A percentile compares a stretch with the other conserved stretches of the same genome.
Conservation (phyloP, 2,113 vertebrate genomes). For the Oxygymnocypris stewartii region DNA sequence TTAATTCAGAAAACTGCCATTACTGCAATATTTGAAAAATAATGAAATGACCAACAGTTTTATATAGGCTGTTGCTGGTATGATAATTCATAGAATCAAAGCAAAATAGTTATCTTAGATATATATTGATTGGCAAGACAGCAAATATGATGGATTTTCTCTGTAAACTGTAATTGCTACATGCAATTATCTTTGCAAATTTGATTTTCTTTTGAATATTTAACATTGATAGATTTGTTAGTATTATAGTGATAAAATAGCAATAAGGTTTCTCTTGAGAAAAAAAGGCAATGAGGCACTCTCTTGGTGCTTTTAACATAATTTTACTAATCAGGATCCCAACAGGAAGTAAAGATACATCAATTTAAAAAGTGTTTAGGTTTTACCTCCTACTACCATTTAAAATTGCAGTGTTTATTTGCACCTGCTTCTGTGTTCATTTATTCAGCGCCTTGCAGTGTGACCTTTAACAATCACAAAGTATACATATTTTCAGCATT, state of each 20-base stretch:
- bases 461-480: conserved; percentile 3
- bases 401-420: not conserved
- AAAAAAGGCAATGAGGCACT: not conserved
- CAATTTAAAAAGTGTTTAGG: not conserved
- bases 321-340: not conserved
- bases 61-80: not conserved
- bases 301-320: not conserved
- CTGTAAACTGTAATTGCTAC: too few species aligned
- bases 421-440: not conserved
- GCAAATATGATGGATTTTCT: not conserved
- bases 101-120: not conserved
- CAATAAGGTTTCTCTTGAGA: too few species aligned
- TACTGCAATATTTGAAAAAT: not conserved
- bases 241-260: too few species aligned
- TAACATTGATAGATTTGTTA: too few species aligned
- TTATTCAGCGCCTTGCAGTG: not conserved
- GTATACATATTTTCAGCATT: conserved; percentile 3
- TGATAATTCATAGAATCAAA: not conserved
- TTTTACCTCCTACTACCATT: not conserved
- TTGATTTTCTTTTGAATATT: too few species aligned
- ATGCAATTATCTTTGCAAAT: too few species aligned
- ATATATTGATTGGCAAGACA: not conserved
- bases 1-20: not conserved
- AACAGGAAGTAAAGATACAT: conserved; percentile 5
- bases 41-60: not conserved